Evolutionary conservation across 2,113 vertebrate genomes (phyloP).

Genomic region (Psittacula cyanocephala): DNA sequence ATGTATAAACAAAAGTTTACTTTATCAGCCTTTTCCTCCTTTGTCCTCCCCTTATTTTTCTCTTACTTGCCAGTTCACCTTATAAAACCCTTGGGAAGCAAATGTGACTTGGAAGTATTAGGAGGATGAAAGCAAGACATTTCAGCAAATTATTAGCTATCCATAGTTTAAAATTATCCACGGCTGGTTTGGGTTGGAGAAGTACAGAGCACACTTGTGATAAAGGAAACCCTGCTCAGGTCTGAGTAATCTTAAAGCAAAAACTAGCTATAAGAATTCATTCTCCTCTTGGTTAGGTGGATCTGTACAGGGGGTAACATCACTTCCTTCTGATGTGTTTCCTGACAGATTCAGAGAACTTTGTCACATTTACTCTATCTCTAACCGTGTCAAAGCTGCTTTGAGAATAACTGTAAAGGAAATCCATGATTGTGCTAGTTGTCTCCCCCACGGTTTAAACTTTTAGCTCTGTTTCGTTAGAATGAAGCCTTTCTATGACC

Average conservation of each 20-base stretch:
- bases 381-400: conserved; percentile 20
- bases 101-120: not conserved
- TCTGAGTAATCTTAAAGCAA: not conserved
- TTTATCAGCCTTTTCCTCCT: not conserved
- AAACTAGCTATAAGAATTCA: not conserved
- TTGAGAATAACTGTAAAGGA: conserved; percentile 52
- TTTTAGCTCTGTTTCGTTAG: conserved; percentile 25
- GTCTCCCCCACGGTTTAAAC: conserved; percentile 37
- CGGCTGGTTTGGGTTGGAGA: not conserved
- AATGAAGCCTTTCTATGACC: conserved; percentile 61
- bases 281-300: not conserved
- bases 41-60: not conserved
- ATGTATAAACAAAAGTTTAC: not conserved
- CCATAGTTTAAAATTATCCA: not conserved
- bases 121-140: not conserved
- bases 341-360: conserved; percentile 59
- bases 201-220: not conserved
- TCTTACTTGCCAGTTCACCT: not conserved
- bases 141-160: not conserved
- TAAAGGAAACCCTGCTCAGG: not conserved
- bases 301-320: not conserved
- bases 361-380: conserved; percentile 17
- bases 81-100: not conserved
- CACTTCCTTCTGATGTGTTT: conserved; percentile 35
- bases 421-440: conserved; percentile 62